Conservation (phyloP, 2,113 vertebrate species). For the Mastomys coucha region DNA sequence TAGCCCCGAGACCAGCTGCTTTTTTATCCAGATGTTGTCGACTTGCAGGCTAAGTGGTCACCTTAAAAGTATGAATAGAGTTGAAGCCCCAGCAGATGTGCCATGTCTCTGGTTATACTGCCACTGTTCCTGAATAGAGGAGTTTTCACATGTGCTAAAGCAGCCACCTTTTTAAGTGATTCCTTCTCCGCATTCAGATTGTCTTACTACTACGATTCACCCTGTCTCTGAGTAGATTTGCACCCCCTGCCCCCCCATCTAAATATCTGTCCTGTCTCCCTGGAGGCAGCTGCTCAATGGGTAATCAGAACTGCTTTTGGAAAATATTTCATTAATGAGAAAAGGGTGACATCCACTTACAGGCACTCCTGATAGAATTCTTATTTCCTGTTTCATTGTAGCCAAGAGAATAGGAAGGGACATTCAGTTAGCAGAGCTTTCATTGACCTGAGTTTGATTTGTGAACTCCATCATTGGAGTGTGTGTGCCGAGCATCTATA, state of each 20-base stretch:
- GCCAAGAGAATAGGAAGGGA: neutral
- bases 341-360: neutral
- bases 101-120: neutral
- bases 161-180: neutral
- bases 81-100: neutral
- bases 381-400: neutral
- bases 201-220: neutral
- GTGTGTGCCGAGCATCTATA: neutral
- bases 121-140: neutral
- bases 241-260: accelerated
- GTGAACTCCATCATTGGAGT: conserved; percentile 29
- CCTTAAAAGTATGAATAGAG: conserved; percentile 53
- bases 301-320: conserved; percentile 28
- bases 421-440: neutral
- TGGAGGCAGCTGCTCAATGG: neutral
- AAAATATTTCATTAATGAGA: conserved; percentile 51
- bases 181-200: neutral
- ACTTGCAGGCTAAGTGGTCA: conserved; percentile 55
- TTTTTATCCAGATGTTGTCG: conserved; percentile 55
- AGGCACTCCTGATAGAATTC: neutral
- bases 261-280: neutral
- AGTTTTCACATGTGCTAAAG: neutral
- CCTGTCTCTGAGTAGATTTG: neutral
- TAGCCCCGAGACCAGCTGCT: neutral
- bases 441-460: conserved; percentile 67